A percentile compares a stretch with the other conserved stretches of the same genome.
Evolutionary conservation across 2,888 invertebrate species (phyloP).

Genomic region (Tridacna crocea): DNA sequence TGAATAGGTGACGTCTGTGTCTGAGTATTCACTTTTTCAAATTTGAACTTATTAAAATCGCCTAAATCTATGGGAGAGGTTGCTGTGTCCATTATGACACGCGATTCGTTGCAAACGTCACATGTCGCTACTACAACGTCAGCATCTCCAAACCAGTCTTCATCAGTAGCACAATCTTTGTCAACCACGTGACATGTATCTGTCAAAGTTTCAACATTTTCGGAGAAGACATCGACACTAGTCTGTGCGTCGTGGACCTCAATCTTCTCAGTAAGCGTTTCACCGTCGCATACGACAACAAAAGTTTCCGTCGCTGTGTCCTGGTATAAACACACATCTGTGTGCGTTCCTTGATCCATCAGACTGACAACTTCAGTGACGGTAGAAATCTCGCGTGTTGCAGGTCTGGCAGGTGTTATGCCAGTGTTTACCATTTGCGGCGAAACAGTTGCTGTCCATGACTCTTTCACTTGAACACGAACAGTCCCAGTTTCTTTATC

Average conservation of each 20-base stretch:
- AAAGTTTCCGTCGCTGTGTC: constrained; percentile 73
- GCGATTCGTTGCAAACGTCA: constrained; percentile 57
- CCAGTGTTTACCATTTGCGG: constrained; percentile 75
- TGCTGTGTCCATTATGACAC: constrained; percentile 53
- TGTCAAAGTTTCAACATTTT: constrained; percentile 71
- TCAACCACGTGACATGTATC: constrained; percentile 64
- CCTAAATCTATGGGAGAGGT: constrained; percentile 60
- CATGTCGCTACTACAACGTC: constrained; percentile 52
- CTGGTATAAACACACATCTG: constrained; percentile 67
- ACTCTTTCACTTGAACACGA: constrained; percentile 63
- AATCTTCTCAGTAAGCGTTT: constrained; percentile 75
- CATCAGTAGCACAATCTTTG: constrained; percentile 65
- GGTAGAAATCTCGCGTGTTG: constrained; percentile 72
- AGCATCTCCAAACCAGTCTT: constrained; percentile 48
- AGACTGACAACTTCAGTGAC: constrained; percentile 70
- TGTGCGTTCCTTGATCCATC: constrained; percentile 78
- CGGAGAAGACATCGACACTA: constrained; percentile 63
- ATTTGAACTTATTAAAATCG: constrained; percentile 63
- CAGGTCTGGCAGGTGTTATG: constrained; percentile 73
- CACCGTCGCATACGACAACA: constrained; percentile 71
- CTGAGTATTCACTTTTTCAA: constrained; percentile 55
- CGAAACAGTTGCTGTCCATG: constrained; percentile 75
- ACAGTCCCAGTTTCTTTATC: constrained; percentile 75
- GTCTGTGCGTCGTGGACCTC: constrained; percentile 75
- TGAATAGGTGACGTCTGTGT: constrained; percentile 70